A percentile compares a stretch with the other conserved stretches of the same genome.
phyloP scores from a whole-genome alignment of 2,888 invertebrate species.

The Apotomis turbidana region DNA sequence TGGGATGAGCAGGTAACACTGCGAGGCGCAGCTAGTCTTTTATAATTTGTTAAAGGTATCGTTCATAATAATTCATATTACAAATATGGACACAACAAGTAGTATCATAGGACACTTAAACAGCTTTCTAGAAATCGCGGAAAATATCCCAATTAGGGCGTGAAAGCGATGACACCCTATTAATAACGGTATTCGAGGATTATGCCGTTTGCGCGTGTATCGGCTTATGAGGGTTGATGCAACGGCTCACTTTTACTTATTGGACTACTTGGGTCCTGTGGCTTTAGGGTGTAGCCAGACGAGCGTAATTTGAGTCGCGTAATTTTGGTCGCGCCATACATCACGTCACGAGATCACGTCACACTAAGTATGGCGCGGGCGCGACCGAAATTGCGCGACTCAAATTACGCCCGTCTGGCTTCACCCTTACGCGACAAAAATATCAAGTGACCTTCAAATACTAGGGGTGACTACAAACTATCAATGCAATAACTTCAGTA shows the following conservation, averaged over 20 bases:
- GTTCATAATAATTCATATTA: background rate
- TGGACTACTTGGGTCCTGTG: background rate
- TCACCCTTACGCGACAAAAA: too few species aligned
- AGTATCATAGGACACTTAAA: background rate
- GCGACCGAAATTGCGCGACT: too few species aligned
- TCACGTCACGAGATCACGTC: too few species aligned
- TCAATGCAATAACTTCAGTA: too few species aligned
- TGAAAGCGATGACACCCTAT: conserved; percentile 50
- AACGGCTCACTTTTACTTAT: conserved; percentile 39
- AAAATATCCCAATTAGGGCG: conserved; percentile 13
- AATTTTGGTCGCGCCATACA: too few species aligned
- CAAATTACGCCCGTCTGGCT: too few species aligned
- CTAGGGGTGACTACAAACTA: too few species aligned
- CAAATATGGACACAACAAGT: background rate
- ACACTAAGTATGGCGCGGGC: too few species aligned
- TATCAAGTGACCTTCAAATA: too few species aligned
- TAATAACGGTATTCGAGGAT: conserved; percentile 55
- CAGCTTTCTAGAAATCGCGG: background rate
- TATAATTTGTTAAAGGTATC: too few species aligned
- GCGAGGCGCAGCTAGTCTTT: too few species aligned
- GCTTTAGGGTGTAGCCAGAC: background rate
- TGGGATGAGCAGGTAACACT: too few species aligned
- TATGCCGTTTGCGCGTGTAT: conserved; percentile 45
- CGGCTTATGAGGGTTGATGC: conserved; percentile 36
- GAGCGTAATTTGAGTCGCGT: background rate